phyloP scores from a whole-genome alignment of 2,888 invertebrate species.

The Entomobrya proxima region DNA sequence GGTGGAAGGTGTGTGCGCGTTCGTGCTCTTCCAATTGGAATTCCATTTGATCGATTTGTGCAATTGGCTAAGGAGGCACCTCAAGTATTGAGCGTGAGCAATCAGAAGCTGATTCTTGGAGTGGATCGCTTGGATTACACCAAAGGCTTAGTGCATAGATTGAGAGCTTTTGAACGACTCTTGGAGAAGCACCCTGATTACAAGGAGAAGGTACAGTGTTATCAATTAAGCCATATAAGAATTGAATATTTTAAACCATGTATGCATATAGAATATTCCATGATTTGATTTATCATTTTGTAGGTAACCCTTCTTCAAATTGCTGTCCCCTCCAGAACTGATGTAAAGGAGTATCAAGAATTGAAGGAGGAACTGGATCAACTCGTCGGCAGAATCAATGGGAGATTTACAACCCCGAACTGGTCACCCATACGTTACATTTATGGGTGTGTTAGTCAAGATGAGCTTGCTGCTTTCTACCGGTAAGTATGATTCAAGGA shows the following conservation, averaged over 20 bases:
- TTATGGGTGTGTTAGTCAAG: constrained; percentile 91
- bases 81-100: constrained; percentile 80
- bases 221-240: too few species aligned
- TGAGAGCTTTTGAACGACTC: constrained; percentile 89
- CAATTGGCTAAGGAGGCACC: constrained; percentile 83
- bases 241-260: too few species aligned
- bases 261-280: too few species aligned
- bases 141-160: constrained; percentile 89
- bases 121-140: constrained; percentile 94
- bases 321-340: constrained; percentile 91
- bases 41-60: constrained; percentile 91
- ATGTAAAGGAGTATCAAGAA: constrained; percentile 93
- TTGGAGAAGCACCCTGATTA: constrained; percentile 91
- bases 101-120: constrained; percentile 87
- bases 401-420: constrained; percentile 91
- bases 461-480: constrained; percentile 90
- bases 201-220: constrained; percentile 84
- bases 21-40: constrained; percentile 91
- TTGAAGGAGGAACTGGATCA: constrained; percentile 94
- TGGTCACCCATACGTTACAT: constrained; percentile 95
- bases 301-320: constrained; percentile 86
- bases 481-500: constrained; percentile 77
- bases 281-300: too few species aligned
- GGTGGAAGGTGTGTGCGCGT: constrained; percentile 91
- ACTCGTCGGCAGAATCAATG: constrained; percentile 90